phyloP scores from a whole-genome alignment of 2,888 invertebrate species.

The Disparrhopalites patrizii region DNA sequence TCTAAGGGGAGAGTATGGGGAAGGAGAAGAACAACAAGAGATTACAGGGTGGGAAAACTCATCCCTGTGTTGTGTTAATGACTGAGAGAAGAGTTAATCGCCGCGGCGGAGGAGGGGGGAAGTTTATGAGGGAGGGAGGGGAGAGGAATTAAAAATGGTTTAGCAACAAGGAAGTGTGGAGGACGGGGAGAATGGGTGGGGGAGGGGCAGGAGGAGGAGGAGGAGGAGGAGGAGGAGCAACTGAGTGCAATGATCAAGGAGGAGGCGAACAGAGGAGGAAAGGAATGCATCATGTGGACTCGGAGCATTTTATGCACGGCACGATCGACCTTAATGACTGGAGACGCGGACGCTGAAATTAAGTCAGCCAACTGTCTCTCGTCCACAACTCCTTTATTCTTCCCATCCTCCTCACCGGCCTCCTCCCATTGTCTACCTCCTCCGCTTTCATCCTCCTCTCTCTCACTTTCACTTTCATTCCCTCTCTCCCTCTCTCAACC shows the following conservation, averaged over 20 bases:
- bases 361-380: slow-evolving; percentile 3
- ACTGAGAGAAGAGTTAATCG: no score
- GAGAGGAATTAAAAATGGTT: neutral
- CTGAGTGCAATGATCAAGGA: neutral
- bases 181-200: no score
- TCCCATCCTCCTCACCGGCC: neutral
- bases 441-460: neutral
- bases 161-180: neutral
- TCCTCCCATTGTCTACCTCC: neutral
- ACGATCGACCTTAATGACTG: slow-evolving; percentile 23
- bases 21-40: no score
- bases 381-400: no score
- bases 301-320: slow-evolving; percentile 13
- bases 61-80: no score
- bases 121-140: neutral
- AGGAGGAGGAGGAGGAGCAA: neutral
- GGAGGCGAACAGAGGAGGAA: neutral
- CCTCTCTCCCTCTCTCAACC: neutral
- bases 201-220: neutral
- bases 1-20: no score
- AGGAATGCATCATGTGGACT: neutral
- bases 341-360: slow-evolving; percentile 11
- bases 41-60: no score
- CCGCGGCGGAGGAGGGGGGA: neutral
- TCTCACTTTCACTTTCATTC: neutral